Evolutionary conservation across 2,888 invertebrate genomes (phyloP).

Genomic region (Lycaena phlaeas): DNA sequence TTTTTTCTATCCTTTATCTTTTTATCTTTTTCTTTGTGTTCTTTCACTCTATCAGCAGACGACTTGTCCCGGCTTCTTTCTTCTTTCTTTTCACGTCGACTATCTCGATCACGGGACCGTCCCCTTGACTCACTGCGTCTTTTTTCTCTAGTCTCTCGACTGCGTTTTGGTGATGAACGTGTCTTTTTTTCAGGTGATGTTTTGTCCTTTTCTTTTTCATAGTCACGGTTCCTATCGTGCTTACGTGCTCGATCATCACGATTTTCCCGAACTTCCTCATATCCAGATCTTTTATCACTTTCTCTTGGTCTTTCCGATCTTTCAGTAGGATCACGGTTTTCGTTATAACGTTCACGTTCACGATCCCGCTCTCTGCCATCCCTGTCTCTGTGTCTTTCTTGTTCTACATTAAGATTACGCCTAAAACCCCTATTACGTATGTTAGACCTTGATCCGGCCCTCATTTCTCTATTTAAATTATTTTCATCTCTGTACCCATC

Average conservation of each 20-base stretch:
- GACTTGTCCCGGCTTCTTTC: slow-evolving; percentile 53
- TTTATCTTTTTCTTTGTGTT: slow-evolving; percentile 73
- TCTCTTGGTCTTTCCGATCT: slow-evolving; percentile 57
- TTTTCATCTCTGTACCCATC: slow-evolving; percentile 52
- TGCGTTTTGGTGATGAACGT: slow-evolving; percentile 50
- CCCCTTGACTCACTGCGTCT: slow-evolving; percentile 60
- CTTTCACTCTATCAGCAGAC: slow-evolving; percentile 59
- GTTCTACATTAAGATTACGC: slow-evolving; percentile 48
- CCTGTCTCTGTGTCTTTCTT: slow-evolving; percentile 55
- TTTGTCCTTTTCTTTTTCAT: slow-evolving; percentile 52
- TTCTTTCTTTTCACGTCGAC: slow-evolving; percentile 68
- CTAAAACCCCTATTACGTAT: slow-evolving; percentile 43
- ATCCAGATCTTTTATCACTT: slow-evolving; percentile 38
- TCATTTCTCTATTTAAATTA: slow-evolving; percentile 37
- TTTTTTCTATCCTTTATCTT: slow-evolving; percentile 53
- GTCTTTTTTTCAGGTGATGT: slow-evolving; percentile 52
- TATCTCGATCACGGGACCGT: slow-evolving; percentile 65
- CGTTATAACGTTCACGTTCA: slow-evolving; percentile 52
- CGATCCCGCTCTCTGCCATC: slow-evolving; percentile 53
- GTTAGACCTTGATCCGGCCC: slow-evolving; percentile 42
- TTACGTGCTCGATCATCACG: slow-evolving; percentile 41
- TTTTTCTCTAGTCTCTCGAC: slow-evolving; percentile 49
- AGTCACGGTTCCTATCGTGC: slow-evolving; percentile 37
- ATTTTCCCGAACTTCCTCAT: slow-evolving; percentile 43
- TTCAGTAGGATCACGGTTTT: slow-evolving; percentile 50